These are phyloP conservation scores for Drosophila dunni DNA, from an alignment of 1,140 invertebrate species.

Conservation along the genomic window DNA sequence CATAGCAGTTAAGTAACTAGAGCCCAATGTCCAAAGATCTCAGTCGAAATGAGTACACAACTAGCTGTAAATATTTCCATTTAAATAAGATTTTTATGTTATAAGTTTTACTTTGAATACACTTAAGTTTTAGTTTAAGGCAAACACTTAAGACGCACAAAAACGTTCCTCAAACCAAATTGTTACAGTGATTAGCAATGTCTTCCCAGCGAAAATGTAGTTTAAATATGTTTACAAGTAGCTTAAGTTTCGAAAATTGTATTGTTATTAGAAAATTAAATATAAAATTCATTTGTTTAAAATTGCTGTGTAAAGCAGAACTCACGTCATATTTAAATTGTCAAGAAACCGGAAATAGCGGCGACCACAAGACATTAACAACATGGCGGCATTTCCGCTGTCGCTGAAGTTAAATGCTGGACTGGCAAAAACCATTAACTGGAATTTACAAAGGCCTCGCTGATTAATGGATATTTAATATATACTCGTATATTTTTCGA, in stretches of 20 bases:
- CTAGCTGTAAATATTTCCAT: not conserved
- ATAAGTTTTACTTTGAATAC: not conserved
- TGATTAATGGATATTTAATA: constrained; percentile 55
- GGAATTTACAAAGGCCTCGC: constrained; percentile 20
- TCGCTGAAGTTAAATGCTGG: constrained; percentile 47
- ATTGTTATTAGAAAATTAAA: constrained; percentile 17
- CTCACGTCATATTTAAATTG: not conserved
- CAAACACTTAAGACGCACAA: constrained; percentile 16
- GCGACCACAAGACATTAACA: constrained; percentile 8
- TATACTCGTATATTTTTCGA: constrained; percentile 46
- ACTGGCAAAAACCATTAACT: constrained; percentile 56
- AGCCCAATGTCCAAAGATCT: constrained; percentile 65
- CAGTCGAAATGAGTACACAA: constrained; percentile 55
- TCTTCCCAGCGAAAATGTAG: constrained; percentile 57
- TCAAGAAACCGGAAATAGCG: not conserved
- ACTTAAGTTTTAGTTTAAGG: not conserved
- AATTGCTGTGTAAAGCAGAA: not conserved
- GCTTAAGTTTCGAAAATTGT: constrained; percentile 4
- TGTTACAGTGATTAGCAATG: constrained; percentile 67
- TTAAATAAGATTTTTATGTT: not conserved
- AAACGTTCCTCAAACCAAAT: constrained; percentile 36
- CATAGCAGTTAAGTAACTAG: constrained; percentile 14
- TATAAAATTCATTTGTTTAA: constrained; percentile 14
- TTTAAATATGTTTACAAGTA: constrained; percentile 15
- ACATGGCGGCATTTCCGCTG: constrained; percentile 5